Conservation (phyloP, 2,113 vertebrate species). For the Heloderma charlesbogerti region DNA sequence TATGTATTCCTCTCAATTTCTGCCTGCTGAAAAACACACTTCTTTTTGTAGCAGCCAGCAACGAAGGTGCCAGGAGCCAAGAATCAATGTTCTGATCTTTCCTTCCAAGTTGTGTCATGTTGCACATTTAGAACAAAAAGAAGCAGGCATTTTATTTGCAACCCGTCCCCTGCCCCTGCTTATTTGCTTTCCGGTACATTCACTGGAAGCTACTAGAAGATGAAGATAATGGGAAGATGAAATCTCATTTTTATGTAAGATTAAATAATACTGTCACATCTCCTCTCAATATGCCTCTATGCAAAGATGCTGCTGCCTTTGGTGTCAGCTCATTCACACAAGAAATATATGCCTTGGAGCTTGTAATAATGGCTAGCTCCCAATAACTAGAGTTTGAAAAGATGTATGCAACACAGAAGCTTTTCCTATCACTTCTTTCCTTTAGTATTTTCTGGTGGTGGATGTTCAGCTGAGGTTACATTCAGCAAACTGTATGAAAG, state of each 20-base stretch:
- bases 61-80: slow-evolving; percentile 54
- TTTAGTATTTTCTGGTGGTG: neutral
- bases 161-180: neutral
- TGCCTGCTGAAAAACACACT: slow-evolving; percentile 63
- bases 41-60: slow-evolving; percentile 63
- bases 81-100: slow-evolving; percentile 53
- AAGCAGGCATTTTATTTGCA: slow-evolving; percentile 29
- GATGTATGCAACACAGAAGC: neutral
- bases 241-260: neutral
- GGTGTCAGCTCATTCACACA: neutral
- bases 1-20: slow-evolving; percentile 67
- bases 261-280: neutral
- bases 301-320: neutral
- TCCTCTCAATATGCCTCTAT: neutral
- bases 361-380: neutral
- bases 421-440: neutral
- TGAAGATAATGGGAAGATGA: neutral
- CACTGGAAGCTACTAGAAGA: slow-evolving; percentile 15
- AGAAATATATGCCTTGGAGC: neutral
- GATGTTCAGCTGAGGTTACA: neutral
- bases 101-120: slow-evolving; percentile 58
- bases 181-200: slow-evolving; percentile 25
- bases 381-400: neutral
- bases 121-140: slow-evolving; percentile 48
- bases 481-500: neutral